Evolutionary conservation across 2,888 invertebrate genomes (phyloP).

Genomic region (Galeopsomyia nigrocyanea): DNA sequence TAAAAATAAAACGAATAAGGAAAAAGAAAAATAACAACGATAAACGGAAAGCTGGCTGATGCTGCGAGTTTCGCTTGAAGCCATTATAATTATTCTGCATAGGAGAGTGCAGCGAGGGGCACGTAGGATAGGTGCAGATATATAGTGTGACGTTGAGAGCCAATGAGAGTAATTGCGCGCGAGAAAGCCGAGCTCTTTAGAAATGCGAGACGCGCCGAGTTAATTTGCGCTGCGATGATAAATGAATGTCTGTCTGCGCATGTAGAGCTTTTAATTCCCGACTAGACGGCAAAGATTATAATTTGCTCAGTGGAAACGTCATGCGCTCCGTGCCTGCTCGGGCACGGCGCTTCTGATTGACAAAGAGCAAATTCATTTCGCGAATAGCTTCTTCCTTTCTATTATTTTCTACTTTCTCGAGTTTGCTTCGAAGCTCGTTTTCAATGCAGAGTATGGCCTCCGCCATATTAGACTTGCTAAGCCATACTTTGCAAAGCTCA

Average conservation of each 20-base stretch:
- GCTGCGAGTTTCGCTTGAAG: constrained; percentile 39
- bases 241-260: constrained; percentile 5
- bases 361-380: no score
- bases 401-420: no score
- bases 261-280: constrained; percentile 12
- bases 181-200: background rate
- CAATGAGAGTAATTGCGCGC: constrained; percentile 26
- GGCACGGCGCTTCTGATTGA: no score
- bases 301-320: no score
- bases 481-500: no score
- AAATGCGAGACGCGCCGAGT: no score
- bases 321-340: no score
- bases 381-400: no score
- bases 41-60: constrained; percentile 4
- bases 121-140: background rate
- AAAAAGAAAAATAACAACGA: constrained; percentile 30
- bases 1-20: no score
- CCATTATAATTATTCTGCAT: constrained; percentile 24
- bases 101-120: constrained; percentile 4
- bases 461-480: no score
- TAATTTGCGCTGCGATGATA: background rate
- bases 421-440: no score
- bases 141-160: background rate
- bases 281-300: constrained; percentile 5
- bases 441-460: no score